phyloP scores from a whole-genome alignment of 2,113 vertebrate genomes.

The Procavia capensis region DNA sequence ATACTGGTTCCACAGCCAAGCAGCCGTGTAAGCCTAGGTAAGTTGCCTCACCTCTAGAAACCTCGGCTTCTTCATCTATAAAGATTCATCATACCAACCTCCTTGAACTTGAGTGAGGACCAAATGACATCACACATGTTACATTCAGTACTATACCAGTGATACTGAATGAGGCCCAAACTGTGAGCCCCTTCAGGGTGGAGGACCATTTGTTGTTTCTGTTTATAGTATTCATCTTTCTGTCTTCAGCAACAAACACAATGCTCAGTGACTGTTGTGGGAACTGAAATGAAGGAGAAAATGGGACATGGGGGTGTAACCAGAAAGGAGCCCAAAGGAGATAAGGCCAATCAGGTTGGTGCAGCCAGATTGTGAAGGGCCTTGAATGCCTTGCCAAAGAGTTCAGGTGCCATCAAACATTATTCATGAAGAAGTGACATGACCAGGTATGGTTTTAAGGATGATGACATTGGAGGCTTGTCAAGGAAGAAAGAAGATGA shows the following conservation, averaged over 20 bases:
- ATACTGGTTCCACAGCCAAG: background rate
- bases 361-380: background rate
- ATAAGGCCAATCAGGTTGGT: background rate
- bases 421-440: background rate
- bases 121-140: background rate
- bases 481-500: background rate
- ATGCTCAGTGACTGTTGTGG: background rate
- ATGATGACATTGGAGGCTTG: background rate
- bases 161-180: background rate
- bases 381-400: background rate
- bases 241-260: background rate
- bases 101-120: background rate
- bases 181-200: background rate
- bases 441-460: background rate
- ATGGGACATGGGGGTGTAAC: accelerated
- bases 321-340: background rate
- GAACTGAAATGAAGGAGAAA: background rate
- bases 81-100: background rate
- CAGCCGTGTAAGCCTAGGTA: background rate
- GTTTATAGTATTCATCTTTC: background rate
- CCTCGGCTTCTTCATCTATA: conserved; percentile 36
- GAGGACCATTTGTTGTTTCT: background rate
- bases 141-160: background rate
- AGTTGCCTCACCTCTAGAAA: background rate
- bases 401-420: background rate